Base-by-base conservation (phyloP, 2,797 vertebrate genomes). In the Syndactyla subalaris region DNA sequence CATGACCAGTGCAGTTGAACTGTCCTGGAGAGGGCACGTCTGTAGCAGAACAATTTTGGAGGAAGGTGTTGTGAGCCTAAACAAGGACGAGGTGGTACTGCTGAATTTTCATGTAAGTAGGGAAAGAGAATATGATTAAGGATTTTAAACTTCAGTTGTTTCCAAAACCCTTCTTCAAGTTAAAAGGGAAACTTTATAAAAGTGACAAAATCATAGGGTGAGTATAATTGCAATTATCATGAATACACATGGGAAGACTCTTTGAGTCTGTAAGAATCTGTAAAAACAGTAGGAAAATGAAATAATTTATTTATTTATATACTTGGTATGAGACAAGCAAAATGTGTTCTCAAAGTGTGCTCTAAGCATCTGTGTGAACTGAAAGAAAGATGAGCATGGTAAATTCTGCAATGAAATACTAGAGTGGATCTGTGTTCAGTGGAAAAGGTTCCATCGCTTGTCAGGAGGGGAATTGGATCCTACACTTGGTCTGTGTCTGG, bases 401-500 rank as follows among this genome's bases (percentile, higher is more conserved):
- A 27, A 52, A 54, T 68, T 74, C 61, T 52, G 43, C n/a, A 52
- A 41, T 61, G 24, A 36, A 7, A 29, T 22, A 30, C 41, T 49
- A 23, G 45, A 48, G 7, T 12, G 17, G 30, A 26, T 22, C 18
- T 3, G 1, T n/a, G 7, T 45, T 45, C 39, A n/a, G 26, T n/a
- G 26, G 32, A 36, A 29, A 52, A 70, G 52, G 39, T 65, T 14
- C n/a, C 8, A 4, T 62, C 0, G 0, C 29, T 46, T 58, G 7
- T 48, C 38, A 49, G 62, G 30, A 32, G 20, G 14, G 16, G 7
- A 63, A 27, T n/a, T 39, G 52, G 22, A 32, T 58, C 20, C 15
- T 34, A 2, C 8, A 0, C 24, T 26, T 45, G 10, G 7, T 27
- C 6, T 54, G 1, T 7, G 22, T 20, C 46, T 9, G 10, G 10